phyloP scores from a whole-genome alignment of 2,113 vertebrate genomes.

The Origma solitaria region DNA sequence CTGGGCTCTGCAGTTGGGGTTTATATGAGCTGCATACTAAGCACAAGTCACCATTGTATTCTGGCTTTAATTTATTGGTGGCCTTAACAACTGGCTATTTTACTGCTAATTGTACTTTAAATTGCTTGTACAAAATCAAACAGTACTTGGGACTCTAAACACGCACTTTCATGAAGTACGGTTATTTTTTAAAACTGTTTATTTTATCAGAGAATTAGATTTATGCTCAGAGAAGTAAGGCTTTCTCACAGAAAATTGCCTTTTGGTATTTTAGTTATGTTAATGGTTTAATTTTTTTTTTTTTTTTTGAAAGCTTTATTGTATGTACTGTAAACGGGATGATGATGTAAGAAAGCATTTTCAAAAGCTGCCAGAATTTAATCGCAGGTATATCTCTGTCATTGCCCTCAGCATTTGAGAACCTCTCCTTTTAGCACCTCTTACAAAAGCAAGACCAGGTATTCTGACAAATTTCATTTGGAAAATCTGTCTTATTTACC shows the following conservation, averaged over 20 bases:
- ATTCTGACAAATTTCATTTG: neutral
- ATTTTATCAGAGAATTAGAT: neutral
- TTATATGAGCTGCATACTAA: constrained; percentile 76
- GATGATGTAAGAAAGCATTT: neutral
- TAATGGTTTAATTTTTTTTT: neutral
- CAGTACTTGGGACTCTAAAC: constrained; percentile 18
- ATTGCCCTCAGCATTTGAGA: neutral
- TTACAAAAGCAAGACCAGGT: neutral
- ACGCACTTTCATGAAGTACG: neutral
- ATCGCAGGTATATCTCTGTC: fast-evolving
- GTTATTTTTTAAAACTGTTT: neutral
- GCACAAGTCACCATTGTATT: constrained; percentile 68
- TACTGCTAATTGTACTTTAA: constrained; percentile 59
- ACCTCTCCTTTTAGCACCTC: neutral
- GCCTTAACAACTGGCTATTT: constrained; percentile 67
- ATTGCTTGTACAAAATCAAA: constrained; percentile 61
- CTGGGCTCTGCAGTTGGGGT: constrained; percentile 44
- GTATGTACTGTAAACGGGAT: neutral
- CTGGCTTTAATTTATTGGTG: constrained; percentile 68
- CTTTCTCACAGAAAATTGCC: neutral
- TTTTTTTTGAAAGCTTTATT: neutral
- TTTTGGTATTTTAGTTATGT: neutral
- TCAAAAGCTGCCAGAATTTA: neutral
- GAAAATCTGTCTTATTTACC: neutral
- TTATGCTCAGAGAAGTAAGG: neutral